Evolutionary conservation across 2,797 vertebrate genomes (phyloP).

Genomic region (Dermochelys coriacea): DNA sequence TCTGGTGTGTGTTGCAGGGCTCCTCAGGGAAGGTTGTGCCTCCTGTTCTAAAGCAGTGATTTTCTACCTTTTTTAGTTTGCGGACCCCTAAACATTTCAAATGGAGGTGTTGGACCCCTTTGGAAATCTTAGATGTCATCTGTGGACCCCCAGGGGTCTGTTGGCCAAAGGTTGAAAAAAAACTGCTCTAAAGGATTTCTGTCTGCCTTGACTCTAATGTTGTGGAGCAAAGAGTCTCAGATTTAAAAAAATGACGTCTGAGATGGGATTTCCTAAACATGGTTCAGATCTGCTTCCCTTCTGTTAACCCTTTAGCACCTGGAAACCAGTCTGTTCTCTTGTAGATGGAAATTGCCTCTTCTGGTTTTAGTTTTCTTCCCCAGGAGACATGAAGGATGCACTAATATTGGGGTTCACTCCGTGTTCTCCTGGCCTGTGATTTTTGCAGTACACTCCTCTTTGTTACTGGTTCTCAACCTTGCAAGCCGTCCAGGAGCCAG

Average conservation of each 20-base stretch:
- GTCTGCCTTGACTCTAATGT: neutral
- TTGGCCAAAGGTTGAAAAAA: neutral
- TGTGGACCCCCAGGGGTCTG: neutral
- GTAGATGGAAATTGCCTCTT: neutral
- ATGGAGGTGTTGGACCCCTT: neutral
- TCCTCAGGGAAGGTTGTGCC: neutral
- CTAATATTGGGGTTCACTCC: neutral
- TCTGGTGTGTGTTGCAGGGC: neutral
- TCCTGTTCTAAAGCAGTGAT: neutral
- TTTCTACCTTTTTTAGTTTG: neutral
- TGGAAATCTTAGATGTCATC: neutral
- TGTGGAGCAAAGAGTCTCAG: neutral
- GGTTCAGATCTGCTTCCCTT: neutral
- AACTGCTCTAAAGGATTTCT: neutral
- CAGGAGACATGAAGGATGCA: neutral
- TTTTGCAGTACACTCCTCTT: neutral
- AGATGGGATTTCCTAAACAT: neutral
- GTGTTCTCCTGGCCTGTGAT: neutral
- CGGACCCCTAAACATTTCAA: neutral
- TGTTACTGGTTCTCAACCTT: neutral
- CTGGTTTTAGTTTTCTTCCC: neutral
- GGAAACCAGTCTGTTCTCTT: neutral
- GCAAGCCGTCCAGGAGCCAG: neutral
- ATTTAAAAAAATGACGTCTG: neutral
- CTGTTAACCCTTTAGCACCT: neutral